Base-by-base conservation (phyloP, 1,140 invertebrate genomes). In the Drosophila auraria region DNA sequence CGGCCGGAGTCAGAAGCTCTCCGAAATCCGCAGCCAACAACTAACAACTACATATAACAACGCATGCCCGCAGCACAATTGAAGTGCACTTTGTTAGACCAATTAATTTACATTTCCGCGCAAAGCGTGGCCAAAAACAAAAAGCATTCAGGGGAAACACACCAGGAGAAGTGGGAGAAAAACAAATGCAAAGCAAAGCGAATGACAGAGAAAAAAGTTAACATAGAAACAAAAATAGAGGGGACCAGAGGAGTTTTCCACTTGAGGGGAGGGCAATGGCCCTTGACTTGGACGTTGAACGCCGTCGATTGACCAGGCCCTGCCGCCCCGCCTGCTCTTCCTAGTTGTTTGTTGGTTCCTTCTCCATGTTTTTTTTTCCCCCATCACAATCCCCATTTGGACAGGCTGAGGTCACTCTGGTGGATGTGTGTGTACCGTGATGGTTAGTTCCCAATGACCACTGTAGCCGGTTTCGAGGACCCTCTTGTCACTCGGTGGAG, bases 61-160 rank as follows among this genome's bases (percentile, higher is more conserved):
- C 51, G 65, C 50, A 80, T 83, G 65, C 70, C 70, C 70, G 66
- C 83, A 72, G 83, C 72, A 74, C 60, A 82, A 82, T 80, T 90
- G 53, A 80, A 90, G 86, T 90, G 86, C 86, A 90, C 86, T 90
- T 90, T 82, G 86, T 90, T 90, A 86, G 80, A 90, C 86, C 86
- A 90, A 90, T 90, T 90, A 90, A 90, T 90, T 90, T 90, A 90
- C 86, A 90, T 90, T 90, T 90, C 86, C 86, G 87, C 82, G 82
- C 86, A 84, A 69, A 90, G 70, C 82, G 63, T 72, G 61, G 63
- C 61, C 72, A 36, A 80, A 83, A 80, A 84, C 66, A 73, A 40
- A 56, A 60, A 50, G 23, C 54, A 56, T 56, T 47, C 45, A 8
- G 2, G 20, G 57, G 45, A 63, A 69, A 61, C 53, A 38, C 4